Evolutionary conservation across 2,888 invertebrate species (phyloP).

Genomic region (Steinernema carpocapsae): DNA sequence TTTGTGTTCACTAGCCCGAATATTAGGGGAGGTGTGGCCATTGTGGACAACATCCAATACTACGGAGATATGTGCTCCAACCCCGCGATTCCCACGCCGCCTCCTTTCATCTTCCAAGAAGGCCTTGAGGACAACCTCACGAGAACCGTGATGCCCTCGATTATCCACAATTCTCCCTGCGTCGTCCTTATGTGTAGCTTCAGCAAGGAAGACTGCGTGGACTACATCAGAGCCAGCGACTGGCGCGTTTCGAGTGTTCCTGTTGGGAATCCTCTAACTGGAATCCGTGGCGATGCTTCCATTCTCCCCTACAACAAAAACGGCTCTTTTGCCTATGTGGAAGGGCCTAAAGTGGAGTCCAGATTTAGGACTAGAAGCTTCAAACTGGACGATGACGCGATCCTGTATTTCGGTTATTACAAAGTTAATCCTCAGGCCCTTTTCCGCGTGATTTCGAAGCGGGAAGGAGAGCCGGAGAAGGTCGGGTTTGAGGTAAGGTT

Average conservation of each 20-base stretch:
- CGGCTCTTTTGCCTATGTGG: slow-evolving; percentile 25
- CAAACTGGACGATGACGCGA: slow-evolving; percentile 49
- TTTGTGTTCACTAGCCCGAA: slow-evolving; percentile 62
- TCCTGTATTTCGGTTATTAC: slow-evolving; percentile 64
- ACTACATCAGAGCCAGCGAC: slow-evolving; percentile 42
- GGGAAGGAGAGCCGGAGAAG: slow-evolving; percentile 45
- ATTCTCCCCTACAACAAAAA: slow-evolving; percentile 56
- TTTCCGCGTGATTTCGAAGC: slow-evolving; percentile 52
- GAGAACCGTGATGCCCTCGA: neutral
- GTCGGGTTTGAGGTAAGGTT: slow-evolving; percentile 46
- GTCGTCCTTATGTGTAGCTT: slow-evolving; percentile 38
- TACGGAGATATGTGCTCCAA: slow-evolving; percentile 58
- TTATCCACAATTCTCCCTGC: slow-evolving; percentile 32
- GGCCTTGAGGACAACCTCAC: neutral
- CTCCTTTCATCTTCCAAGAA: neutral
- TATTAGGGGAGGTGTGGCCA: slow-evolving; percentile 67
- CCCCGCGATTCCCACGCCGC: slow-evolving; percentile 1
- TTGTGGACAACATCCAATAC: slow-evolving; percentile 67
- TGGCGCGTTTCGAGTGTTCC: slow-evolving; percentile 52
- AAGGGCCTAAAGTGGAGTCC: slow-evolving; percentile 52
- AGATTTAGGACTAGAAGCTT: slow-evolving; percentile 59
- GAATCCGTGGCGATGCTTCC: slow-evolving; percentile 61
- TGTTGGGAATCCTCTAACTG: slow-evolving; percentile 60
- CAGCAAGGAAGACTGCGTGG: slow-evolving; percentile 37
- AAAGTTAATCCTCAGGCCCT: slow-evolving; percentile 48